A percentile compares a stretch with the other conserved stretches of the same genome.
phyloP scores from a whole-genome alignment of 1,140 invertebrate genomes.

The Diorhabda elongata region DNA sequence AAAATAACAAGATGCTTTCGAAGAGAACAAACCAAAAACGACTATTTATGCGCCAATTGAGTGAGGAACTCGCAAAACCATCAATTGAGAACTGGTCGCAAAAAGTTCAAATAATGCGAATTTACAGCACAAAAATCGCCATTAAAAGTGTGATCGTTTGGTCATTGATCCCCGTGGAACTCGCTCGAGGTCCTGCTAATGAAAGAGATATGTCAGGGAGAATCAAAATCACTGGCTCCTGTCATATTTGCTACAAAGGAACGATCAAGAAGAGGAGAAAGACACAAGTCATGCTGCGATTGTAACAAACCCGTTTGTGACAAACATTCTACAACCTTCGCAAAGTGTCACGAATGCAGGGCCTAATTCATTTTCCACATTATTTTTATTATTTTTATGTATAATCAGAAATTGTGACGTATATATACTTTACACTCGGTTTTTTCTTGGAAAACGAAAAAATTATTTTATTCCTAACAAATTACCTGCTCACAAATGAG shows the following conservation, averaged over 20 bases:
- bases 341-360: neutral
- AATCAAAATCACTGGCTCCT: neutral
- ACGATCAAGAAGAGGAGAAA: neutral
- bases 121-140: too few species aligned
- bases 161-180: too few species aligned
- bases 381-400: too few species aligned
- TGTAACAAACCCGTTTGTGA: neutral
- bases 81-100: neutral
- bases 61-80: neutral
- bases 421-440: too few species aligned
- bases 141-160: too few species aligned
- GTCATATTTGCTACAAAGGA: neutral
- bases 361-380: too few species aligned
- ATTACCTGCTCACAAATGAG: neutral
- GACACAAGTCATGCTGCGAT: neutral
- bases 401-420: too few species aligned
- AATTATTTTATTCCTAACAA: too few species aligned
- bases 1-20: neutral
- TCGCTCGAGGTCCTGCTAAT: too few species aligned
- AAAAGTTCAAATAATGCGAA: neutral
- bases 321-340: neutral
- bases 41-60: neutral
- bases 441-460: too few species aligned
- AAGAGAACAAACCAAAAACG: neutral
- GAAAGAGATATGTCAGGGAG: neutral